Conservation (phyloP, 1,140 invertebrate species). For the Heliconius himera region DNA sequence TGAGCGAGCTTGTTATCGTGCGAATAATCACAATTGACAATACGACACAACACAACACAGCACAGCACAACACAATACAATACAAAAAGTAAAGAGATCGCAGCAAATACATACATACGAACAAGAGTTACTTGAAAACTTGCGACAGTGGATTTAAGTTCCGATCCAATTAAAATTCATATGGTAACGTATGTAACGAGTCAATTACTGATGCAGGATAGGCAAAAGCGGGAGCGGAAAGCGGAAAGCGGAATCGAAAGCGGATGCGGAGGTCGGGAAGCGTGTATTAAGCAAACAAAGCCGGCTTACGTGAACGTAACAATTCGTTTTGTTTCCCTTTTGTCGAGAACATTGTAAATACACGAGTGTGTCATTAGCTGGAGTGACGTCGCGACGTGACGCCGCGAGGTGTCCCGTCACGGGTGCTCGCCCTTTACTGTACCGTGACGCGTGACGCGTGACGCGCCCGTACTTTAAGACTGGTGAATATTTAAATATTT, state of each 20-base stretch:
- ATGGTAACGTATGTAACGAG: slow-evolving; percentile 29
- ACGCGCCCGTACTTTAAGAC: background rate
- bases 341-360: slow-evolving; percentile 30
- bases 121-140: slow-evolving; percentile 33
- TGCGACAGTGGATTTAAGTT: slow-evolving; percentile 37
- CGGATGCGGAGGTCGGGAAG: background rate
- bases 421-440: background rate
- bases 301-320: slow-evolving; percentile 29
- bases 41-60: background rate
- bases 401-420: slow-evolving; percentile 1
- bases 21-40: slow-evolving; percentile 12
- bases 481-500: background rate
- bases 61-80: background rate
- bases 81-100: slow-evolving; percentile 30
- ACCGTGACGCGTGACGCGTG: background rate
- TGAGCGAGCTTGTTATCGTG: slow-evolving; percentile 2
- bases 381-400: slow-evolving; percentile 12
- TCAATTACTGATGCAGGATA: slow-evolving; percentile 31
- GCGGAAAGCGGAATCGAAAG: background rate
- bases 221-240: background rate
- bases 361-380: slow-evolving; percentile 29
- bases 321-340: slow-evolving; percentile 36
- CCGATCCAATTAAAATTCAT: slow-evolving; percentile 47
- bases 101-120: slow-evolving; percentile 18
- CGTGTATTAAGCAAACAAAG: slow-evolving; percentile 37